These are phyloP conservation scores for Tragelaphus scriptus DNA, from an alignment of 2,113 vertebrate species.

Conservation along the genomic window DNA sequence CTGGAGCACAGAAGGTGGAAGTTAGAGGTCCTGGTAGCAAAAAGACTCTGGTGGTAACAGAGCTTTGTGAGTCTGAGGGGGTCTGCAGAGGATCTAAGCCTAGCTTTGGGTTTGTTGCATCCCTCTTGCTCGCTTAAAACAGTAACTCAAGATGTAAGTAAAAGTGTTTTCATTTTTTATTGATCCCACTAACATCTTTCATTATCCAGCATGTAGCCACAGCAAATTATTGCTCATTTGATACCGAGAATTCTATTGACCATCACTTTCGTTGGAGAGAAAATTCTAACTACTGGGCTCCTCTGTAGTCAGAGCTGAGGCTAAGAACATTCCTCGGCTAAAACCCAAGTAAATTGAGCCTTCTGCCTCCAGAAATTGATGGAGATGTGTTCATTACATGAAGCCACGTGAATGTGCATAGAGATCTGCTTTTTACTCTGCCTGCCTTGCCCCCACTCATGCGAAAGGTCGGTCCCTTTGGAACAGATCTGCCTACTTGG, in stretches of 20 bases:
- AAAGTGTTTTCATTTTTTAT: constrained; percentile 87
- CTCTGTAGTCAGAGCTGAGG: constrained; percentile 29
- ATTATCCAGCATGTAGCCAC: constrained; percentile 84
- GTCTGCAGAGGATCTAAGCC: constrained; percentile 48
- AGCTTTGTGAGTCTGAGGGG: not conserved
- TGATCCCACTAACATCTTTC: constrained; percentile 85
- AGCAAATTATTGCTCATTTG: constrained; percentile 85
- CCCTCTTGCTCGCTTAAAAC: constrained; percentile 78
- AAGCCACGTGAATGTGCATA: constrained; percentile 37
- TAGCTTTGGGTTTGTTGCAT: constrained; percentile 74
- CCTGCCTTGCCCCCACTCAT: not conserved
- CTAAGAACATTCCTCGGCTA: not conserved
- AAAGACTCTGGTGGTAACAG: not conserved
- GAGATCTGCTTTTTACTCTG: constrained; percentile 58
- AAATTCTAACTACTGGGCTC: constrained; percentile 58
- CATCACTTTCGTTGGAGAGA: constrained; percentile 65
- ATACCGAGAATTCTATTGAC: constrained; percentile 82
- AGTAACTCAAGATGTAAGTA: constrained; percentile 85
- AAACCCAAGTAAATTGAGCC: constrained; percentile 45
- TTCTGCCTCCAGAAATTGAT: constrained; percentile 47
- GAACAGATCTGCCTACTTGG: constrained; percentile 31
- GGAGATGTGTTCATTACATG: constrained; percentile 43
- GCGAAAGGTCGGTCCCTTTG: constrained; percentile 34
- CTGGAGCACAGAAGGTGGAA: not conserved
- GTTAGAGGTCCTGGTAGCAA: not conserved